Conservation (phyloP, 2,888 invertebrate species). For the Cyrtodaria siliqua region DNA sequence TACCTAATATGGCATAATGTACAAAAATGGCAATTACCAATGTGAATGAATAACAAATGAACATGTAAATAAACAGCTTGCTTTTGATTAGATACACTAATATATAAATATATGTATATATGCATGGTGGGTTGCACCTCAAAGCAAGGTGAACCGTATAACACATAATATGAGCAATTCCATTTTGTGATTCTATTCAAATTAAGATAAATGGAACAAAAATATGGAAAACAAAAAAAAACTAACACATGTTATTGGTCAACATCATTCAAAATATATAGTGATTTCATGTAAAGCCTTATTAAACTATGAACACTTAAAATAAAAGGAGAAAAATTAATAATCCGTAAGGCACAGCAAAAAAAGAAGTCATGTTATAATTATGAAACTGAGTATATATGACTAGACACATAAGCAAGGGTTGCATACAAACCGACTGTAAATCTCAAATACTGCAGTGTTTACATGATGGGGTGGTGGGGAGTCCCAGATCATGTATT, state of each 20-base stretch:
- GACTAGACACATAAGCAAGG: constrained; percentile 70
- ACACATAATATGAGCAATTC: constrained; percentile 59
- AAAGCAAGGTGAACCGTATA: constrained; percentile 34
- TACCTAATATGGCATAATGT: constrained; percentile 21
- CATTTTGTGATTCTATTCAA: constrained; percentile 41
- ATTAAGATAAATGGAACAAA: constrained; percentile 24
- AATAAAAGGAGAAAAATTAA: constrained; percentile 73
- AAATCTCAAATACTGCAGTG: constrained; percentile 22
- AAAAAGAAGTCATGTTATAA: constrained; percentile 78
- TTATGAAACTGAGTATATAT: constrained; percentile 77
- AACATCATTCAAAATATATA: constrained; percentile 76
- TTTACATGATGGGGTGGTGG: too few species aligned
- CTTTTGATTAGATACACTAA: constrained; percentile 71
- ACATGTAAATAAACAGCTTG: constrained; percentile 66
- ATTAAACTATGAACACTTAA: constrained; percentile 78
- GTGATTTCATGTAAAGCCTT: constrained; percentile 79
- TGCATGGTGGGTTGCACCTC: constrained; percentile 61
- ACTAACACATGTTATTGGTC: constrained; percentile 66
- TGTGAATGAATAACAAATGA: constrained; percentile 68
- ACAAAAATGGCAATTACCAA: constrained; percentile 42
- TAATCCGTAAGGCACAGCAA: constrained; percentile 83
- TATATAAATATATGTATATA: constrained; percentile 65
- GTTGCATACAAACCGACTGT: constrained; percentile 46
- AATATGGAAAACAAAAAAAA: constrained; percentile 52
- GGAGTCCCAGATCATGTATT: too few species aligned